Percentiles rank a stretch among this genome's conserved stretches.
phyloP scores from a whole-genome alignment of 2,113 vertebrate genomes.

The Oryzias melastigma region DNA sequence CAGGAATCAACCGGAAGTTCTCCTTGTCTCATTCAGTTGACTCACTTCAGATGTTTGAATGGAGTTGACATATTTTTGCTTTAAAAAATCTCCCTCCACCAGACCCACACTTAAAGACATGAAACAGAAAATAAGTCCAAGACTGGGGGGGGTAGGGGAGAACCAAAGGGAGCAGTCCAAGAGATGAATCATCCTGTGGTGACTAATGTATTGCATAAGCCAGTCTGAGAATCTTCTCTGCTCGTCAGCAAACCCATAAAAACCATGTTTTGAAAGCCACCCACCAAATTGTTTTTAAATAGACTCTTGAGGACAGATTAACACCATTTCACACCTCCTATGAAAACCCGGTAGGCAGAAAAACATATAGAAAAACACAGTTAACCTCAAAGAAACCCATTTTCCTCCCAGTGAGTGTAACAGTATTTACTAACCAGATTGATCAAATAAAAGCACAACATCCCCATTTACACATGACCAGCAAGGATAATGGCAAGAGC shows the following conservation, averaged over 20 bases:
- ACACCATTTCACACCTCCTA: conserved; percentile 17
- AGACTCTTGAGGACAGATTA: conserved; percentile 32
- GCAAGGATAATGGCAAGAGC: too few species aligned
- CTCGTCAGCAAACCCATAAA: conserved; percentile 49
- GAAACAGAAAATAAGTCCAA: background rate
- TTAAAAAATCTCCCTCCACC: too few species aligned
- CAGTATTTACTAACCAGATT: too few species aligned
- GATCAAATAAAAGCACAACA: too few species aligned
- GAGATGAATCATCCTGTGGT: conserved; percentile 62
- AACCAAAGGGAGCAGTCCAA: conserved; percentile 14
- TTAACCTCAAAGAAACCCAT: background rate
- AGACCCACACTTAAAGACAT: background rate
- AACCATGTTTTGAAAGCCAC: conserved; percentile 55
- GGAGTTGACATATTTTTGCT: too few species aligned
- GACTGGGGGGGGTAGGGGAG: conserved; percentile 6
- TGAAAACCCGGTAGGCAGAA: conserved; percentile 10
- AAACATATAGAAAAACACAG: background rate
- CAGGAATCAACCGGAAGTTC: too few species aligned
- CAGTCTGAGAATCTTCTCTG: conserved; percentile 60
- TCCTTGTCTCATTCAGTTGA: too few species aligned
- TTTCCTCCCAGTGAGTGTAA: background rate
- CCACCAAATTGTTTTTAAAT: conserved; percentile 40
- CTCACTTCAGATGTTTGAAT: too few species aligned
- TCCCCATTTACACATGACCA: too few species aligned
- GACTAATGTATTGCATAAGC: conserved; percentile 76